Base-by-base conservation (phyloP, 2,113 vertebrate species). In the Marmota flaviventris region DNA sequence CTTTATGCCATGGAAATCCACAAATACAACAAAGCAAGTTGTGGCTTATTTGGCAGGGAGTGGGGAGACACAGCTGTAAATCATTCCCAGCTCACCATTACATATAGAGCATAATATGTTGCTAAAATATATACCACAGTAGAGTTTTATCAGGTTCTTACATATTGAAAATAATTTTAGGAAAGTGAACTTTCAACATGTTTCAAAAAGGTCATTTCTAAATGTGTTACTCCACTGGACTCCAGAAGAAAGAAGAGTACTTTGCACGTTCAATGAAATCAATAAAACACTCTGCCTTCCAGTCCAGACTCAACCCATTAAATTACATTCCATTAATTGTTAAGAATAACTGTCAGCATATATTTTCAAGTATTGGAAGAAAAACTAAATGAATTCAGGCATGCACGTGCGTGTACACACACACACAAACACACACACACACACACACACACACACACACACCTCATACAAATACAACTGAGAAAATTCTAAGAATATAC, bases 281-380 rank as follows among this genome's bases (percentile, higher is more conserved):
- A 97, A 81, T 97, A 96, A 94, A 95, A 94, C 45, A 58, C 24
- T 51, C 42, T 65, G 56, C 67, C 48, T 78, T 91, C 51, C 25
- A 86, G 51, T 84, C 34, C 37, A 93, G 29, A 93, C 37, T 91
- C 56, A n/a, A 86, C 25, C 11, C 24, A 89, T 93, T 95, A 77
- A 85, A 90, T 94, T 82, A 63, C 51, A 96, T 95, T 89, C 53
- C 69, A 96, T 58, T 91, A 84, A 91, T 90, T 93, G 75, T 89
- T 92, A 65, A 95, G 96, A 95, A 94, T 69, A 96, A 77, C 69
- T 93, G 22, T 91, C 45, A 93, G 67, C 25, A 58, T 96, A 25
- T 91, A 90, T 89, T 85, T 88, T 96, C 73, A 94, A 37, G 58
- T 8, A 2, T 39, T 56, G 48, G 39, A 53, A 87, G 65, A 70